A percentile compares a stretch with the other conserved stretches of the same genome.
Evolutionary conservation across 2,888 invertebrate genomes (phyloP).

Genomic region (Neoaliturus tenellus): DNA sequence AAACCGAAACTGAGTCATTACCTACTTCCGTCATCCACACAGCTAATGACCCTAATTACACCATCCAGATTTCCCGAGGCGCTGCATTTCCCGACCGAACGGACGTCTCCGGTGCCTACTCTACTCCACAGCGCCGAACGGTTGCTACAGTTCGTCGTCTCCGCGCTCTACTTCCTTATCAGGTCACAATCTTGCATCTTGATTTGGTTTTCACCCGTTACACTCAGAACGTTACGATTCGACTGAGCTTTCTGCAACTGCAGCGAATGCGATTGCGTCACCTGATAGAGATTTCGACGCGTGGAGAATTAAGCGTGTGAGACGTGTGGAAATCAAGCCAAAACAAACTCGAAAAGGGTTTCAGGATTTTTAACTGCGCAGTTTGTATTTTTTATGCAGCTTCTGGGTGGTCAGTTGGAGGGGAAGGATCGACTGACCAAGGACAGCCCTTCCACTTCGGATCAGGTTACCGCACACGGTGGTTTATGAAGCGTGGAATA

Average conservation of each 20-base stretch:
- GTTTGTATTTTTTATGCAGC: background rate
- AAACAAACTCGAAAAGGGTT: too few relatives aligned
- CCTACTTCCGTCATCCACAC: background rate
- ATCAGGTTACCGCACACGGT: background rate
- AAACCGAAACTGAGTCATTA: background rate
- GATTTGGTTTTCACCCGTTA: conserved; percentile 1
- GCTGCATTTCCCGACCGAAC: background rate
- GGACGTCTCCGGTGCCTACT: background rate
- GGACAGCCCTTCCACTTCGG: background rate
- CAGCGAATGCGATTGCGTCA: background rate
- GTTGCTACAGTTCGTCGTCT: background rate
- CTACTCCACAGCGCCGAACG: background rate
- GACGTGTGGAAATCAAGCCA: background rate
- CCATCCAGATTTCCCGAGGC: background rate
- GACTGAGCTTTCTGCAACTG: conserved; percentile 3
- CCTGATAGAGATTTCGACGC: background rate
- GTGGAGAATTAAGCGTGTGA: background rate
- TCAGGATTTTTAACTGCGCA: background rate
- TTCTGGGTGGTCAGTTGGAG: background rate
- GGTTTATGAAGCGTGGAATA: background rate
- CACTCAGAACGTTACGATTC: background rate
- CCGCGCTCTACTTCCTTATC: conserved; percentile 24
- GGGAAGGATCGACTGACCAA: background rate
- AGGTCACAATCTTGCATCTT: conserved; percentile 5
- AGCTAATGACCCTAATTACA: background rate